Percentiles rank a stretch among this genome's conserved stretches.
Conservation (phyloP, 2,113 vertebrate genomes). For the Butastur rufipennis region DNA sequence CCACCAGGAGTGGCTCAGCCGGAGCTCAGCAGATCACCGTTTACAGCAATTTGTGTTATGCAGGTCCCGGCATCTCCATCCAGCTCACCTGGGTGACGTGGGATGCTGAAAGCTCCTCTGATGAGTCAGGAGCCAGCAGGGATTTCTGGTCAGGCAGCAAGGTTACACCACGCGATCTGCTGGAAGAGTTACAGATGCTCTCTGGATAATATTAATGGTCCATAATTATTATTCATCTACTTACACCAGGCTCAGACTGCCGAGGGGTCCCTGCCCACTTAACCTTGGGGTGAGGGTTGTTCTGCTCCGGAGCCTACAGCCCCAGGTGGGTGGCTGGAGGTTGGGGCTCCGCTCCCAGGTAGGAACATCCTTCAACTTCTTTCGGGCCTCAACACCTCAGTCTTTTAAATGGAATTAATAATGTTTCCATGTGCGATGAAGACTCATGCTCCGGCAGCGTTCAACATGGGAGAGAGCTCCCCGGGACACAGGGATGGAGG, state of each 20-base stretch:
- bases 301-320: not conserved
- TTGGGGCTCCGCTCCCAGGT: not conserved
- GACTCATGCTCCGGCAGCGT: not conserved
- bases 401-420: not conserved
- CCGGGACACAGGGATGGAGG: fast-evolving
- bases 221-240: not conserved
- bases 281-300: not conserved
- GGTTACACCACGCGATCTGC: not conserved
- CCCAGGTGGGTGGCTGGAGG: not conserved
- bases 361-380: not conserved
- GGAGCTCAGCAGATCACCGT: not conserved
- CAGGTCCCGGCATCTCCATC: not conserved
- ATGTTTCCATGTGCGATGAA: fast-evolving
- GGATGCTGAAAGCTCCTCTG: conserved; percentile 30
- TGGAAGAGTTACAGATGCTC: not conserved
- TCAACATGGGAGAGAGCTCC: fast-evolving
- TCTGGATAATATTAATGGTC: not conserved
- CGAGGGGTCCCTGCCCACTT: not conserved
- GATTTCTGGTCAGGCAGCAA: not conserved
- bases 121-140: conserved; percentile 12
- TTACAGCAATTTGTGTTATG: not conserved
- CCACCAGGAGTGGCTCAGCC: conserved; percentile 5
- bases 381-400: not conserved
- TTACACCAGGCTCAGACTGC: not conserved
- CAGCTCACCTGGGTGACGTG: conserved; percentile 31